Base-by-base conservation (phyloP, 2,888 invertebrate genomes). In the Tanypteryx hageni region DNA sequence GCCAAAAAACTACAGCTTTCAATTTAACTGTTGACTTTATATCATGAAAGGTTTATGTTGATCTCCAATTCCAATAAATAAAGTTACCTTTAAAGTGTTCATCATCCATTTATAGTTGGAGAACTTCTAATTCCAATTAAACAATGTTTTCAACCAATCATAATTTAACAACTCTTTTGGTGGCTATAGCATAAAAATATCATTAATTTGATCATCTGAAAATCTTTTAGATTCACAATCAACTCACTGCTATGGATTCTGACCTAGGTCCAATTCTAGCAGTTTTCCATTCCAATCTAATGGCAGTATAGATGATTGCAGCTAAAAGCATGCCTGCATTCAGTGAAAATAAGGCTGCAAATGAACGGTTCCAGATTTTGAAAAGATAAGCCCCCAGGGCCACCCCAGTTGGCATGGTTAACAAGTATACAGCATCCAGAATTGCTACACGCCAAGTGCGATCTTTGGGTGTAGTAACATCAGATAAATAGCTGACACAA, bases 321-420 rank as follows among this genome's bases (percentile, higher is more conserved):
- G 96, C 92, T 0, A 96, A 94, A 94, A 98, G 95, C 2, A 98
- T 94, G 0, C 95, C 94, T 0, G 97, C 96, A 94, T 98, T 98
- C 81, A 98, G 96, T 0, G 95, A 94, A 94, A 98, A 98, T 97
- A 98, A 97, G 11, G 96, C 95, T 0, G 97, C 96, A 94, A 97
- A 97, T 0, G 98, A 98, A 91, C 95, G 95, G 94, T 97, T 95
- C 0, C 97, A 96, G 0, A 97, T 96, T 68, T 96, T 95, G 16
- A 95, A 93, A 83, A 95, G 93, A 16, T 94, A 94, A 94, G 95
- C 96, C 96, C 97, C 98, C 93, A 97, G 94, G 57, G 97, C 97
- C 10, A 98, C 96, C 83, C 99, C 98, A 0, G 97, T 96, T 0
- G 98, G 98, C 96, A 98, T 97, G 0, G 98, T 97, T 92, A 97